Evolutionary conservation across 2,113 vertebrate species (phyloP), one percentile per base, ranked within the genome.

Genomic region (Guaruba guarouba): DNA sequence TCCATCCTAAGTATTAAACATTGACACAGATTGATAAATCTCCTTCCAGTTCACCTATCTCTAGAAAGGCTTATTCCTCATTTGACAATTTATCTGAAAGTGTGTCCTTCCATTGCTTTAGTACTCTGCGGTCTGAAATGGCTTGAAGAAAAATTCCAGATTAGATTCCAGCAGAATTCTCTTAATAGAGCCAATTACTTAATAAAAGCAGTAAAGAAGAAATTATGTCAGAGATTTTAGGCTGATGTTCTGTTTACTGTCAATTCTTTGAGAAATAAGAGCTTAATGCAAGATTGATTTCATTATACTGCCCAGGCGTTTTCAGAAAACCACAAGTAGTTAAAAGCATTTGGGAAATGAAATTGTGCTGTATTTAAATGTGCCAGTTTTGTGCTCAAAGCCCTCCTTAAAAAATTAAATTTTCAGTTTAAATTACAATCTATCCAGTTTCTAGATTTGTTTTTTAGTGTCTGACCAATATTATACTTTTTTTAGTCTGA

Each of bases 201-300:
- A 96, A 95, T 94, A 95, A 91, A 86, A 92, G 81, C 81, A 95
- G 49, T 92, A 92, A 94, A 95, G 80, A 95, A 88, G 91, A 95
- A 96, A 91, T 94, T 93, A 88, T 96, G 69, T 92, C 88, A 95
- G 86, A 96, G 90, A 83, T 96, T 92, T 94, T 92, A 89, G 86
- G 66, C 29, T 93, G 69, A 94, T 93, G 88, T 78, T 95, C 93
- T 94, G 84, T 88, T 96, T 92, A 84, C 88, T 18, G 0, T 96
- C 88, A 94, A 0, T 94, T 96, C 83, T 88, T 88, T 88, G 88
- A 96, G 82, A 94, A 97, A 81, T 93, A 91, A 85, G 73, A 94
- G 77, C 83, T 96, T 96, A 97, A 94, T 96, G 93, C 91, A 91
- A 94, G 90, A 95, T 89, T 96, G 88, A 96, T 95, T 97, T 96